Evolutionary conservation across 2,888 invertebrate genomes (phyloP).

Genomic region (Automeris io): DNA sequence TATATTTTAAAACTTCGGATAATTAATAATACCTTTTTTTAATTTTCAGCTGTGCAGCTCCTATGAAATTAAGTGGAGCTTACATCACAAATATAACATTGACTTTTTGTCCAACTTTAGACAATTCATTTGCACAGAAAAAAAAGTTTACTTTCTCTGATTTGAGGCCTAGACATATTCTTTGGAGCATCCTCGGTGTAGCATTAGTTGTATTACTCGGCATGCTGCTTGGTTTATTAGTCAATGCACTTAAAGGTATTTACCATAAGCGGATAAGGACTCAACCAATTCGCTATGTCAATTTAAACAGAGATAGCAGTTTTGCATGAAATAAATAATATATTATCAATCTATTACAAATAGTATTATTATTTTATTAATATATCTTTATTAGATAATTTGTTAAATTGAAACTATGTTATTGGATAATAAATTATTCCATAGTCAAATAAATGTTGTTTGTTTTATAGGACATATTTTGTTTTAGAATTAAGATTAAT

Average conservation of each 20-base stretch:
- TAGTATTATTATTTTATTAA: constrained; percentile 1
- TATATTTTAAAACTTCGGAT: no score
- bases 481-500: not conserved
- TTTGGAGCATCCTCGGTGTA: constrained; percentile 66
- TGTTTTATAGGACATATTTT: not conserved
- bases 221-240: constrained; percentile 54
- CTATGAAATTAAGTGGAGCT: constrained; percentile 56
- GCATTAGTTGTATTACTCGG: constrained; percentile 51
- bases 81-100: constrained; percentile 58
- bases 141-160: constrained; percentile 42
- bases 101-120: constrained; percentile 57
- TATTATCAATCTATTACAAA: not conserved
- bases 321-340: constrained; percentile 38
- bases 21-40: no score
- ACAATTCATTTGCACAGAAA: constrained; percentile 41
- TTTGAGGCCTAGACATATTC: constrained; percentile 57
- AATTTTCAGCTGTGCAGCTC: constrained; percentile 64
- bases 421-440: constrained; percentile 9
- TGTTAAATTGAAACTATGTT: constrained; percentile 11
- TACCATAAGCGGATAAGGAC: constrained; percentile 50
- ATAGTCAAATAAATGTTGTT: not conserved
- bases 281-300: constrained; percentile 57
- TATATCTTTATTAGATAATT: constrained; percentile 3
- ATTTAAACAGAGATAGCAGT: constrained; percentile 49
- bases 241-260: constrained; percentile 48